Evolutionary conservation across 1,140 invertebrate genomes (phyloP).

Genomic region (Coenobita brevimanus): DNA sequence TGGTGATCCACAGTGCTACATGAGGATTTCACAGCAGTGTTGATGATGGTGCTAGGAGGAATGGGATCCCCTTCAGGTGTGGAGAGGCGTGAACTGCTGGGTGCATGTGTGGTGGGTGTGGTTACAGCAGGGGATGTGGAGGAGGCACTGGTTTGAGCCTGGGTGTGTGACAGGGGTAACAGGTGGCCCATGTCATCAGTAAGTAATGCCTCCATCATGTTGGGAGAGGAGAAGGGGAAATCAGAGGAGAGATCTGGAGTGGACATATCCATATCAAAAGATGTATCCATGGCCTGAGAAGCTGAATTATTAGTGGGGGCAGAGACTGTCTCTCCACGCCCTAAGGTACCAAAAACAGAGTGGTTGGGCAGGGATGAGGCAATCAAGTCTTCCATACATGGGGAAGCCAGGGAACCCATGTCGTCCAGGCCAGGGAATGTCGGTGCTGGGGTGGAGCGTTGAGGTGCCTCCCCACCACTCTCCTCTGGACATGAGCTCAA

Average conservation of each 20-base stretch:
- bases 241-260: conserved; percentile 48
- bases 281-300: conserved; percentile 5
- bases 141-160: not conserved
- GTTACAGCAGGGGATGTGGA: not conserved
- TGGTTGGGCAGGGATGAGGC: conserved; percentile 31
- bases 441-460: conserved; percentile 17
- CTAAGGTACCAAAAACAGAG: conserved; percentile 33
- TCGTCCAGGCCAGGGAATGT: conserved; percentile 45
- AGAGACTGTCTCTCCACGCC: not conserved
- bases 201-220: conserved; percentile 56
- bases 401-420: conserved; percentile 46
- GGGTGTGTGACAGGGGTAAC: conserved; percentile 6
- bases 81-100: not conserved
- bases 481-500: conserved; percentile 4
- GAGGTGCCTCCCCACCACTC: not conserved
- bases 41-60: not conserved
- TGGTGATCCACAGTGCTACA: too few relatives aligned
- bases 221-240: conserved; percentile 53
- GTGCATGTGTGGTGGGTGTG: not conserved
- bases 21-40: conserved; percentile 2
- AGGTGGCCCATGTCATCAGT: conserved; percentile 49
- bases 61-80: not conserved
- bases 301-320: too few relatives aligned
- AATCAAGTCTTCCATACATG: conserved; percentile 49
- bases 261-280: conserved; percentile 51